A percentile compares a stretch with the other conserved stretches of the same genome.
Conservation (phyloP, 2,113 vertebrate genomes). For the Archilochus colubris region DNA sequence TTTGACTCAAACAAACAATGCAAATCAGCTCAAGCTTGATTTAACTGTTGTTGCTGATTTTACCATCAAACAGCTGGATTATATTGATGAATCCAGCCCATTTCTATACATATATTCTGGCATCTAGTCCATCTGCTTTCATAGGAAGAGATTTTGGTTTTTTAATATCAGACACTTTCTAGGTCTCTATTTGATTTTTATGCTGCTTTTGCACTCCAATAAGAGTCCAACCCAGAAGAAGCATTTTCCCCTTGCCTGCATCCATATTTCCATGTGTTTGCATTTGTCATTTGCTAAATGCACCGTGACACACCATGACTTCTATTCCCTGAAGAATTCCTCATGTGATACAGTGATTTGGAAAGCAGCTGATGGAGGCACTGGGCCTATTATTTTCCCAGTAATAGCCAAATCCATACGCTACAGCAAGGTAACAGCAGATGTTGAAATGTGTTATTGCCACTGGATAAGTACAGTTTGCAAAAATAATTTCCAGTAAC, state of each 20-base stretch:
- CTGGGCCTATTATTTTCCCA: conserved; percentile 12
- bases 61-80: background rate
- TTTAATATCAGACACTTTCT: background rate
- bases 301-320: background rate
- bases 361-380: conserved; percentile 23
- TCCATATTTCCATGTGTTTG: background rate
- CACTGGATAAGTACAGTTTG: conserved; percentile 38
- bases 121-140: background rate
- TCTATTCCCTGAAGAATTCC: conserved; percentile 16
- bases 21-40: background rate
- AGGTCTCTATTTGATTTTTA: background rate
- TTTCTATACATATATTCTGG: background rate
- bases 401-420: background rate
- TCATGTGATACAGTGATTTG: conserved; percentile 2
- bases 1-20: background rate
- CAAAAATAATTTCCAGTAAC: conserved; percentile 43
- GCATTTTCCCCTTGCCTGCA: background rate
- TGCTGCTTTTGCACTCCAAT: background rate
- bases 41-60: background rate
- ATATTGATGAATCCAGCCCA: background rate
- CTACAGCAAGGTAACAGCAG: conserved; percentile 46
- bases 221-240: background rate
- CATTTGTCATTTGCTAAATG: conserved; percentile 44
- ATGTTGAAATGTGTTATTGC: conserved; percentile 46
- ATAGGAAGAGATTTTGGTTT: background rate